Evolutionary conservation across 2,113 vertebrate genomes (phyloP).

Genomic region (Formicarius rufipectus): DNA sequence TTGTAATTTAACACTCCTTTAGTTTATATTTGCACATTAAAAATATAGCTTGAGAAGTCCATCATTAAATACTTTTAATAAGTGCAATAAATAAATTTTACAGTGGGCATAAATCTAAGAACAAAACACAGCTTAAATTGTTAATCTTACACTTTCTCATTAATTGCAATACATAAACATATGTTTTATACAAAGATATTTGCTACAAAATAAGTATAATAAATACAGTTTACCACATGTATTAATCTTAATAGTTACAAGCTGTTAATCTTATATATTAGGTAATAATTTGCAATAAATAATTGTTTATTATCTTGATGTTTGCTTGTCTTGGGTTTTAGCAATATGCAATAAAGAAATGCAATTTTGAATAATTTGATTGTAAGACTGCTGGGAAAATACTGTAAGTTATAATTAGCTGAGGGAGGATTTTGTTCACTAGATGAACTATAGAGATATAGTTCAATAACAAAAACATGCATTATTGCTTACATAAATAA

Average conservation of each 20-base stretch:
- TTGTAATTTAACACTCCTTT: conserved; percentile 91
- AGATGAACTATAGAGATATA: conserved; percentile 69
- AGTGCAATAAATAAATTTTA: conserved; percentile 98
- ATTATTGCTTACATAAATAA: conserved; percentile 81
- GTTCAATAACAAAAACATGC: conserved; percentile 74
- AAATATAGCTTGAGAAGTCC: conserved; percentile 95
- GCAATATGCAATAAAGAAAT: conserved; percentile 87
- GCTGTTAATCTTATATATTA: conserved; percentile 99
- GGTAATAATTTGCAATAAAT: conserved; percentile 99
- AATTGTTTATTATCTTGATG: conserved; percentile 97
- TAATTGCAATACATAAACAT: conserved; percentile 96
- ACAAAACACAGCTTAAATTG: conserved; percentile 94
- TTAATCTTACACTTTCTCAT: conserved; percentile 98
- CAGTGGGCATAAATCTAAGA: conserved; percentile 90
- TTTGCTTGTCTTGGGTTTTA: conserved; percentile 87
- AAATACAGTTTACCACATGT: conserved; percentile 89
- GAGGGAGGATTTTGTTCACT: conserved; percentile 75
- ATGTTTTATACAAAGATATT: conserved; percentile 96
- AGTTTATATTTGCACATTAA: conserved; percentile 93
- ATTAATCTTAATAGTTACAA: conserved; percentile 97
- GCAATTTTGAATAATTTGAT: conserved; percentile 89
- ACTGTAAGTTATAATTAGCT: conserved; percentile 82
- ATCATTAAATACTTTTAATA: conserved; percentile 98
- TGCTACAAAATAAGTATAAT: conserved; percentile 97
- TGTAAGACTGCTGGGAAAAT: conserved; percentile 85